Conservation (phyloP, 2,888 invertebrate genomes). For the Entomobrya multifasciata region DNA sequence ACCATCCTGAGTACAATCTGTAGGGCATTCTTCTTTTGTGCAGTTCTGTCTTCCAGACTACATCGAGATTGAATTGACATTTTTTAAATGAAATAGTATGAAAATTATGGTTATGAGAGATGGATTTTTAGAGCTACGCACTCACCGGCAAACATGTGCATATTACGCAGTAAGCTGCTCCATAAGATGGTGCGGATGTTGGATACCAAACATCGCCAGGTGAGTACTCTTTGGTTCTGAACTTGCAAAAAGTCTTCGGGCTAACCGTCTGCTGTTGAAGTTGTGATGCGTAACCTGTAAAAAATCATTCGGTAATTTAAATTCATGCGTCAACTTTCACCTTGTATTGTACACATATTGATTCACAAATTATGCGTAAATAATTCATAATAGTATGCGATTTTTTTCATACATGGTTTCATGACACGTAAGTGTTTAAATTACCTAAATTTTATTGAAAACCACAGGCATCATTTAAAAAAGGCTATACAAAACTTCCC, state of each 20-base stretch:
- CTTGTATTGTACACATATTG: too few relatives aligned
- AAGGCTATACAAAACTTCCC: too few relatives aligned
- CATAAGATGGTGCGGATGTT: constrained; percentile 67
- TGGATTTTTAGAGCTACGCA: background rate
- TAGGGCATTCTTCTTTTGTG: constrained; percentile 76
- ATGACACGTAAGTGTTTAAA: too few relatives aligned
- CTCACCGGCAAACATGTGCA: constrained; percentile 77
- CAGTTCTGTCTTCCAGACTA: constrained; percentile 76
- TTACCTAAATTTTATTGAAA: too few relatives aligned
- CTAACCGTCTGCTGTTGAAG: constrained; percentile 51
- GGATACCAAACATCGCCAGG: constrained; percentile 78
- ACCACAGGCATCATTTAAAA: too few relatives aligned
- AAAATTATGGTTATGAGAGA: background rate
- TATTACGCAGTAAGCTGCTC: constrained; percentile 76
- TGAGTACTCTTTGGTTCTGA: constrained; percentile 75
- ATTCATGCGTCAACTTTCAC: too few relatives aligned
- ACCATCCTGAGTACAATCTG: constrained; percentile 66
- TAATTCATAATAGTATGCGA: too few relatives aligned
- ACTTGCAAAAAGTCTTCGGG: constrained; percentile 73
- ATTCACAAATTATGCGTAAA: too few relatives aligned
- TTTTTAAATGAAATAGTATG: background rate
- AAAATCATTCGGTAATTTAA: too few relatives aligned
- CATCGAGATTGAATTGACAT: background rate
- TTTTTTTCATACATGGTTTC: too few relatives aligned
- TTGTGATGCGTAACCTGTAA: constrained; percentile 67